Conservation (phyloP, 2,888 invertebrate species). For the Ypsolopha scabrella region DNA sequence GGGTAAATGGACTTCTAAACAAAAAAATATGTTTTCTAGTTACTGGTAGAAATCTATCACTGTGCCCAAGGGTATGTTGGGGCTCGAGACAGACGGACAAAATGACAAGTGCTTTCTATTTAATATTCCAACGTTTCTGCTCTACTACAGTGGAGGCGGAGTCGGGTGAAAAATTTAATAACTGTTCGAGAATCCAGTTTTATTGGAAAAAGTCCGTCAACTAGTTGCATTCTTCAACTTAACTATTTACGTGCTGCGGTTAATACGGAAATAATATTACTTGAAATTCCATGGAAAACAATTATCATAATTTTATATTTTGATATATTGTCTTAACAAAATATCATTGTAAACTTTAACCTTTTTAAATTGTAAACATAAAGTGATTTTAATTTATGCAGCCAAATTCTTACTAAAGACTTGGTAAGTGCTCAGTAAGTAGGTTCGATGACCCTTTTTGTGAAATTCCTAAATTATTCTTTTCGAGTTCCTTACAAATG, state of each 20-base stretch:
- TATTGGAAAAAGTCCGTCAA: slow-evolving; percentile 5
- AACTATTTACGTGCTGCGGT: neutral
- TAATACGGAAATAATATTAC: neutral
- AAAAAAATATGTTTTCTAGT: neutral
- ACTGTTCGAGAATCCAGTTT: slow-evolving; percentile 7
- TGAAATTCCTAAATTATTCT: no score
- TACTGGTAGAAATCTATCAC: neutral
- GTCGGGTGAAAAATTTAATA: slow-evolving; percentile 20
- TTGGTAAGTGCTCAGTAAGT: no score
- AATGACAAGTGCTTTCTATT: slow-evolving; percentile 13
- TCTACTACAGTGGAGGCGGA: slow-evolving; percentile 8
- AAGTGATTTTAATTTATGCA: no score
- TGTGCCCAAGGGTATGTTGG: neutral
- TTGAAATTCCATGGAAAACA: no score
- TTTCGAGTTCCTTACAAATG: no score
- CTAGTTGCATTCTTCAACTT: slow-evolving; percentile 1
- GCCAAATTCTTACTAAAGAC: no score
- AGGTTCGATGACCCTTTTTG: no score
- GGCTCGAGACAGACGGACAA: neutral
- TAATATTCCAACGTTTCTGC: slow-evolving; percentile 24
- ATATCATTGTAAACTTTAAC: no score
- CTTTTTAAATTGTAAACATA: no score
- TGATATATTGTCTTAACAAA: no score
- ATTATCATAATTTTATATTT: no score
- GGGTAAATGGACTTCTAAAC: no score